Base-by-base conservation (phyloP, 2,888 invertebrate species). In the Thereva nobilitata region DNA sequence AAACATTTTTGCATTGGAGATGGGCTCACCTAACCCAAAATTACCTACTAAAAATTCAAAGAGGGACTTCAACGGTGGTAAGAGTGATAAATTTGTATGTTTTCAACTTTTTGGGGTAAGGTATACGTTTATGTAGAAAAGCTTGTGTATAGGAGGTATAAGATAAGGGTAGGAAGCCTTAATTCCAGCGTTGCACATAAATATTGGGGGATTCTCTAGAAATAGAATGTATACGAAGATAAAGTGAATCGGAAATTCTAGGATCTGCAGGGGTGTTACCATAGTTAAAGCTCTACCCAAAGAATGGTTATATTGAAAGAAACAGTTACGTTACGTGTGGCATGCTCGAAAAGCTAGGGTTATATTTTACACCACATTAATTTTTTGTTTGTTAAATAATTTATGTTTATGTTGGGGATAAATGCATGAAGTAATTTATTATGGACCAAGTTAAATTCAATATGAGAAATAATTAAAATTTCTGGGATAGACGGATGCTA, bases 161-260 rank as follows among this genome's bases (percentile, higher is more conserved):
- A 53, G 67, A 67, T 69, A 69, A 67, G 67, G 68, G 66, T 57
- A 56, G 63, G 52, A 59, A 47, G 66, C 68, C 66, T 66, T 68
- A 68, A 68, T 66, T 63, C 69, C 64, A 35, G 54, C 66, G 56
- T 65, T 66, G 61, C 61, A 68, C 67, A 61, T 61, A 61, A 23
- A 23, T 59, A 67, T 67, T 67, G 61, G 49, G 69, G 69, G 67
- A 64, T 64, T 66, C 52, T 67, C 56, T 63, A 52, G 40, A 42
- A 9, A 45, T 9, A 12, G 38, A 10, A 59, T 34, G 7, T 47
- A 47, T 47, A 38, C 57, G 8, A 38, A 68, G 66, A 66, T 66
- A 68, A 66, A 67, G 59, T 56, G 66, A 66, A 63, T 64, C 66
- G 68, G 64, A 68, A 66, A 66, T 68, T 64, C 68, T 59, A 68